These are phyloP conservation scores for Lasius fuliginosus DNA, from an alignment of 2,888 invertebrate species.

Conservation along the genomic window DNA sequence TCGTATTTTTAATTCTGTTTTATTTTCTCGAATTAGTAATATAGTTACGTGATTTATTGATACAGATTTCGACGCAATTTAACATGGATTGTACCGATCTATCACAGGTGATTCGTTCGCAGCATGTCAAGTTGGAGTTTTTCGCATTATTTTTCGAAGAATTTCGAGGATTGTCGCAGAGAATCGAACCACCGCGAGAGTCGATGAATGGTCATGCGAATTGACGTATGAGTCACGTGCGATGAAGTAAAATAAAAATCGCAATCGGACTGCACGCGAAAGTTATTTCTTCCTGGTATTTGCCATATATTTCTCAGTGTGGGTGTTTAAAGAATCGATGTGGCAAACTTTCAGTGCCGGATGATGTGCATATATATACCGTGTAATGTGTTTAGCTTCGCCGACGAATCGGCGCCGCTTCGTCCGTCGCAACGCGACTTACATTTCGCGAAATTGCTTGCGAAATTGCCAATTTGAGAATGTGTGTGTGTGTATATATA, in stretches of 20 bases:
- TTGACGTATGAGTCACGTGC: not conserved
- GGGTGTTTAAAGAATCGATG: conserved; percentile 63
- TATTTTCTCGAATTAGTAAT: not conserved
- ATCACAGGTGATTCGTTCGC: not conserved
- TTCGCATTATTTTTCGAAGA: conserved; percentile 3
- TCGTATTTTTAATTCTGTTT: not conserved
- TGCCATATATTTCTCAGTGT: not conserved
- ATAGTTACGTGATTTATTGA: not conserved
- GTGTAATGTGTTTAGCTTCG: not conserved
- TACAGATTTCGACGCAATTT: not conserved
- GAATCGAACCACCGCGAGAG: not conserved
- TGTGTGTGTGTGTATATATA: not conserved
- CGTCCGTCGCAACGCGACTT: not conserved
- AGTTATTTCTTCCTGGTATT: not conserved
- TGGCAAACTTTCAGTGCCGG: conserved; percentile 1
- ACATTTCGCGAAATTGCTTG: conserved; percentile 5
- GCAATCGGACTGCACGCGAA: not conserved
- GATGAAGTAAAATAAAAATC: conserved; percentile 16
- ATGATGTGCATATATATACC: conserved; percentile 51
- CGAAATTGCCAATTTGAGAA: not conserved
- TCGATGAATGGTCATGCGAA: not conserved
- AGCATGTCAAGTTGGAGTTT: conserved; percentile 28
- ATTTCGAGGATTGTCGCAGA: not conserved
- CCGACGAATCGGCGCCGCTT: not conserved
- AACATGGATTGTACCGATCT: not conserved